Conservation (phyloP, 2,113 vertebrate species). For the Malurus alboscapulatus region DNA sequence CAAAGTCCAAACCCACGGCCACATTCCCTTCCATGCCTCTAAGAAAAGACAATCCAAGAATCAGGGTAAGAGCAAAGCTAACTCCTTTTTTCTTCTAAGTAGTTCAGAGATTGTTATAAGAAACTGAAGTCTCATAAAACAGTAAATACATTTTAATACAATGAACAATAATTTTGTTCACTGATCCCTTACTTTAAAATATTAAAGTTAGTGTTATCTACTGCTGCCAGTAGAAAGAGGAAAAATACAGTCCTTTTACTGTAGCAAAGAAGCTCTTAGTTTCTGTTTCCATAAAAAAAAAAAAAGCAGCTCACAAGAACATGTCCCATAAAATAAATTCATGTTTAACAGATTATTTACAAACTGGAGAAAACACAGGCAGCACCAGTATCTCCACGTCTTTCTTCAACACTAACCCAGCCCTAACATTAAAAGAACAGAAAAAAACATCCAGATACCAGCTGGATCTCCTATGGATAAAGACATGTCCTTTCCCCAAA, state of each 20-base stretch:
- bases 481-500: rapidly evolving
- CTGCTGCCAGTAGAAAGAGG: background rate
- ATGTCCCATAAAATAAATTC: rapidly evolving
- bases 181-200: background rate
- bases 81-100: background rate
- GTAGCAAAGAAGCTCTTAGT: background rate
- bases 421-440: background rate
- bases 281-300: background rate
- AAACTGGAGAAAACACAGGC: background rate
- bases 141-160: background rate
- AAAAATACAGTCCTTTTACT: background rate
- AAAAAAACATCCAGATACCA: background rate
- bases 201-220: background rate
- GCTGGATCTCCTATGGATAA: background rate
- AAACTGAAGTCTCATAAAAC: background rate
- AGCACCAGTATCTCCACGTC: background rate
- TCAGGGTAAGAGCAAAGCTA: background rate
- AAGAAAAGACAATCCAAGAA: background rate
- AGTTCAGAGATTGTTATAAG: background rate
- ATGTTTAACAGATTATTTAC: background rate
- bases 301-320: background rate
- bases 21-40: background rate
- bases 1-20: background rate
- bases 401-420: background rate
- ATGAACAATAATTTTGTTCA: background rate